These are phyloP conservation scores for Conops quadrifasciatus DNA, from an alignment of 2,888 invertebrate genomes.

Conservation along the genomic window DNA sequence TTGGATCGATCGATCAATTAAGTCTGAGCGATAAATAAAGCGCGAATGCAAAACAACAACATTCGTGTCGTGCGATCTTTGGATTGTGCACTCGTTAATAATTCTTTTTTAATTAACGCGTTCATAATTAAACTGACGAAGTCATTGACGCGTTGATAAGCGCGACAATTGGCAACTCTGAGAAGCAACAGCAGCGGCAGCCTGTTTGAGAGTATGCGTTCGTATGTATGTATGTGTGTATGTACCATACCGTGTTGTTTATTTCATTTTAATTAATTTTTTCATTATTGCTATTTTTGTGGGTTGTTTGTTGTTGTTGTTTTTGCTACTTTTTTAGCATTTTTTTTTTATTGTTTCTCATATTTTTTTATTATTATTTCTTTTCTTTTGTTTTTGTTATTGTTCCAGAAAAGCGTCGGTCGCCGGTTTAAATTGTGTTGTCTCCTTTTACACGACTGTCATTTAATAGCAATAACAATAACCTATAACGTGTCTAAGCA, in stretches of 20 bases:
- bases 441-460: not conserved
- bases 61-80: not conserved
- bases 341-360: no score
- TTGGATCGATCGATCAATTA: slow-evolving; percentile 27
- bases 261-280: slow-evolving; percentile 19
- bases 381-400: slow-evolving; percentile 11
- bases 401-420: not conserved
- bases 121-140: slow-evolving; percentile 8
- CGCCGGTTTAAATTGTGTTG: not conserved
- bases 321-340: no score
- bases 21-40: slow-evolving; percentile 23
- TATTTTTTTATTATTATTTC: no score
- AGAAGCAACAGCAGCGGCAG: not conserved
- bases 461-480: no score
- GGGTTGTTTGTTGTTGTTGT: no score
- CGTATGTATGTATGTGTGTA: no score
- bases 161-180: not conserved
- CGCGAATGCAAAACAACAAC: not conserved
- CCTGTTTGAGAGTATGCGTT: slow-evolving; percentile 6
- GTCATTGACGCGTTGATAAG: not conserved
- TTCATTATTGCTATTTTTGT: not conserved
- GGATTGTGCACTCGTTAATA: slow-evolving; percentile 7
- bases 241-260: not conserved
- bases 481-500: no score
- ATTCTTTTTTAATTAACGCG: slow-evolving; percentile 12